These are phyloP conservation scores for Proteles cristata DNA, from an alignment of 2,113 vertebrate genomes.

Conservation along the genomic window DNA sequence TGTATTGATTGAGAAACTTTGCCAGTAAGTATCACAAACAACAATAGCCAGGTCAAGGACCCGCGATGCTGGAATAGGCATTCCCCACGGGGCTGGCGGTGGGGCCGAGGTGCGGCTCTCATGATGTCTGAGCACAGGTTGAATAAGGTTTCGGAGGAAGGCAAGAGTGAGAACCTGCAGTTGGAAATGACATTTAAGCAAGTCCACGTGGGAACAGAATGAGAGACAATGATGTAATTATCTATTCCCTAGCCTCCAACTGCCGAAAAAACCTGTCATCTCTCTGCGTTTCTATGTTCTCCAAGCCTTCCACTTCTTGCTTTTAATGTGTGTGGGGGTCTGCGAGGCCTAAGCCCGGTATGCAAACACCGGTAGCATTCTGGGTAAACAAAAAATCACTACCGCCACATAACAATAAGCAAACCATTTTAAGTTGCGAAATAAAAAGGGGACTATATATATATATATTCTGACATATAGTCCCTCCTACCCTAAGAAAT, in stretches of 20 bases:
- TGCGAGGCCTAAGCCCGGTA: background rate
- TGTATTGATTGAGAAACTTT: constrained; percentile 99
- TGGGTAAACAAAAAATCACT: constrained; percentile 33
- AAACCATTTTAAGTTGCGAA: constrained; percentile 47
- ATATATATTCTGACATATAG: constrained; percentile 24
- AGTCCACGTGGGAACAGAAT: constrained; percentile 91
- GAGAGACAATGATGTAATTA: constrained; percentile 94
- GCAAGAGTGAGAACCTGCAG: constrained; percentile 85
- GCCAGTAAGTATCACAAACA: constrained; percentile 98
- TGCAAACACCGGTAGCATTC: constrained; percentile 28
- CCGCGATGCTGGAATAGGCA: constrained; percentile 91
- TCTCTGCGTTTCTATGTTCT: constrained; percentile 66
- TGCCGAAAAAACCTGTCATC: constrained; percentile 76
- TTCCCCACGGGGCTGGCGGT: constrained; percentile 84
- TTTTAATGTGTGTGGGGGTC: constrained; percentile 47
- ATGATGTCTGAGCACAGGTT: constrained; percentile 89
- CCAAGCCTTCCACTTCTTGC: accelerated
- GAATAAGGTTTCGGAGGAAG: constrained; percentile 82
- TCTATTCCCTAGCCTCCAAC: constrained; percentile 83
- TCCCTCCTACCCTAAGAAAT: background rate
- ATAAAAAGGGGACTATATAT: constrained; percentile 38
- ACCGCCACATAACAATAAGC: background rate
- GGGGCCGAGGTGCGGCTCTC: constrained; percentile 85
- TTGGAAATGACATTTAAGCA: constrained; percentile 95
- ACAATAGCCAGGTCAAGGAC: constrained; percentile 97